phyloP scores from a whole-genome alignment of 2,888 invertebrate species.

The Aphodius sticticus region DNA sequence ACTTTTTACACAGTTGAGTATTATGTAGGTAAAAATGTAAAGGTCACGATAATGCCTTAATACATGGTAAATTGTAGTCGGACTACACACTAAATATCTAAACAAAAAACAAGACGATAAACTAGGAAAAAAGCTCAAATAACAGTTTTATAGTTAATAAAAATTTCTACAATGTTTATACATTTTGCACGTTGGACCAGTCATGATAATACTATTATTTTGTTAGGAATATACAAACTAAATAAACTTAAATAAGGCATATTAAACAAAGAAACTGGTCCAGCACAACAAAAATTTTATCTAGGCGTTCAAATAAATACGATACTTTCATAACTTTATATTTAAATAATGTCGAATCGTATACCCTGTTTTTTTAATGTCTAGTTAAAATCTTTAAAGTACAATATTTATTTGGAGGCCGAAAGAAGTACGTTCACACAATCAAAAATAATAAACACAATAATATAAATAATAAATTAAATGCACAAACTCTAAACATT shows the following conservation, averaged over 20 bases:
- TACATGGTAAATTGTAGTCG: conserved; percentile 58
- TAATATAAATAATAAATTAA: conserved; percentile 26
- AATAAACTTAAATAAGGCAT: conserved; percentile 40
- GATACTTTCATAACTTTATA: neutral
- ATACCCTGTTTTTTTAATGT: conserved; percentile 22
- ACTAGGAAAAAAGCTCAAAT: conserved; percentile 36
- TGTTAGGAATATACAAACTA: conserved; percentile 47
- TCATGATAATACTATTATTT: conserved; percentile 53
- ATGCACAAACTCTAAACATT: conserved; percentile 15
- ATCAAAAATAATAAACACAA: conserved; percentile 15
- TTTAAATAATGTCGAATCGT: neutral
- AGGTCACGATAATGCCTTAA: conserved; percentile 58
- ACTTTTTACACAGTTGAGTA: conserved; percentile 55
- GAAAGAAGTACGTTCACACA: conserved; percentile 12
- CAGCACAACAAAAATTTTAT: conserved; percentile 5
- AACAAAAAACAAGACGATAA: conserved; percentile 42
- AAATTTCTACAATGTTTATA: conserved; percentile 16
- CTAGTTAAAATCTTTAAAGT: conserved; percentile 9
- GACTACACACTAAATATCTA: conserved; percentile 51
- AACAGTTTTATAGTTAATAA: conserved; percentile 32
- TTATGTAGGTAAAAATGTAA: conserved; percentile 52
- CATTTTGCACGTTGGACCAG: conserved; percentile 33
- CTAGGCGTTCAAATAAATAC: neutral
- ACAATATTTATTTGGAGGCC: conserved; percentile 7
- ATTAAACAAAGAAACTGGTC: conserved; percentile 45